phyloP scores from a whole-genome alignment of 2,113 vertebrate species.

The Alouatta palliata region DNA sequence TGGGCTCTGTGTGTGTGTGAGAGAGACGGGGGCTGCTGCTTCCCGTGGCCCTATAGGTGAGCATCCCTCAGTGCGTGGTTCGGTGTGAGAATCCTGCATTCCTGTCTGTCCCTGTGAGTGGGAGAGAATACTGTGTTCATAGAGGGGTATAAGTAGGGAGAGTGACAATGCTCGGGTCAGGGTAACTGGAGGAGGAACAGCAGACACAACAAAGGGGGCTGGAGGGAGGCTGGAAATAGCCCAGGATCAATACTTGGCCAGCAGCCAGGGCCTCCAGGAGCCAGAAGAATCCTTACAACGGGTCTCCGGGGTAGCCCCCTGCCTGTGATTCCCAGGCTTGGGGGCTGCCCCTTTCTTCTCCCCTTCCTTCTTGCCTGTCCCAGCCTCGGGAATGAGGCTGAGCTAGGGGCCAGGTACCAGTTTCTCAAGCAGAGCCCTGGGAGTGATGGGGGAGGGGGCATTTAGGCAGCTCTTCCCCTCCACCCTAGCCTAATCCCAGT shows the following conservation, averaged over 20 bases:
- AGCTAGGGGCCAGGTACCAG: background rate
- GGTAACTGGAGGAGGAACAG: constrained; percentile 58
- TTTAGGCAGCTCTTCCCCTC: background rate
- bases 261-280: constrained; percentile 45
- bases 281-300: constrained; percentile 62
- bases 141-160: background rate
- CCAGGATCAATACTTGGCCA: constrained; percentile 71
- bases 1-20: background rate
- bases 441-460: constrained; percentile 29
- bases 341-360: background rate
- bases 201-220: constrained; percentile 76
- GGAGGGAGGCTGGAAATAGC: constrained; percentile 70
- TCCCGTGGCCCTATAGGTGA: background rate
- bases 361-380: background rate
- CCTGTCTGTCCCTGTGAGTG: constrained; percentile 26
- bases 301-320: constrained; percentile 50
- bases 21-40: background rate
- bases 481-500: background rate
- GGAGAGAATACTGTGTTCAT: constrained; percentile 3
- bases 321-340: constrained; percentile 43
- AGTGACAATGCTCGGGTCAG: constrained; percentile 59
- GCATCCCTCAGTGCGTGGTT: background rate
- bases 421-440: constrained; percentile 18
- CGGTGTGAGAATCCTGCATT: constrained; percentile 20
- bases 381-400: constrained; percentile 24